Evolutionary conservation across 2,888 invertebrate genomes (phyloP).

Genomic region (Caenorhabditis auriculariae): DNA sequence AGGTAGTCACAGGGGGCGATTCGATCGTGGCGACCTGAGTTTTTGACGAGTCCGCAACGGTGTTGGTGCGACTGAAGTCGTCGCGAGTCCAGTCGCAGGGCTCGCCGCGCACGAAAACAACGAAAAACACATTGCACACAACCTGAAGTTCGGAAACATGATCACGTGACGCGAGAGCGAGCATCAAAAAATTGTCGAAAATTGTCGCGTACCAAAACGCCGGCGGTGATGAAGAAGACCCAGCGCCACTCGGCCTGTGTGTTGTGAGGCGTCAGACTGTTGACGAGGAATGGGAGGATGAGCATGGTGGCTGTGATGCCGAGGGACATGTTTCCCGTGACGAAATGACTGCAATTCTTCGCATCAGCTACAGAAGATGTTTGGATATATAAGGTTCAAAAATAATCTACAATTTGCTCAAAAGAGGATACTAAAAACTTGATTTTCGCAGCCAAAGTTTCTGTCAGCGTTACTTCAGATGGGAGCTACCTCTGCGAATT

Average conservation of each 20-base stretch:
- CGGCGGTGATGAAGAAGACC: constrained; percentile 45
- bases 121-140: constrained; percentile 48
- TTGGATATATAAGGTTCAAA: no score
- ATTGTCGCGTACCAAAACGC: constrained; percentile 36
- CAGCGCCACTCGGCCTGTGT: constrained; percentile 55
- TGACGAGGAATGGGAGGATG: constrained; percentile 53
- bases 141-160: constrained; percentile 28
- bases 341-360: constrained; percentile 49
- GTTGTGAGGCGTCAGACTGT: constrained; percentile 46
- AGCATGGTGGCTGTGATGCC: constrained; percentile 58
- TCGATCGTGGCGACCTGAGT: background rate
- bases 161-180: no score
- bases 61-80: constrained; percentile 20
- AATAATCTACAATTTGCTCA: no score
- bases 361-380: no score
- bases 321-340: constrained; percentile 61
- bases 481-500: no score
- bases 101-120: constrained; percentile 48
- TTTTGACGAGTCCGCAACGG: constrained; percentile 14
- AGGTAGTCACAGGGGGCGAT: no score
- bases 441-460: no score
- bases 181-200: background rate
- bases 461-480: no score
- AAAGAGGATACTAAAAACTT: no score
- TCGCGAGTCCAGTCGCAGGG: constrained; percentile 51